Evolutionary conservation across 30 jellyfish, hydroid and myxozoan species (phyloP).

Genomic region (Aurelia sp.): DNA sequence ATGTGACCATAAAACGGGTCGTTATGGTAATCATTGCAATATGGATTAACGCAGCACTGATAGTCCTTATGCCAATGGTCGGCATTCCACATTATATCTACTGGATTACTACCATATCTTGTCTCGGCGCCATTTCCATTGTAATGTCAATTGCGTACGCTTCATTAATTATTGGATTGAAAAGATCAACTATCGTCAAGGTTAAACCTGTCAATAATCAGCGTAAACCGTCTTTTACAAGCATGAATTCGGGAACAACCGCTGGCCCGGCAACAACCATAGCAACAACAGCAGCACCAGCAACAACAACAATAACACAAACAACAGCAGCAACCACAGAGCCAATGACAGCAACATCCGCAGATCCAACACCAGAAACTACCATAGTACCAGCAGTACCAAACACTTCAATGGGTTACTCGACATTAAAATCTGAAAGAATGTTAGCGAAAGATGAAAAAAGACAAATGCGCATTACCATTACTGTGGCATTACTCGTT

Average conservation of each 20-base stretch:
- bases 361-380: neutral
- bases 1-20: constrained; percentile 57
- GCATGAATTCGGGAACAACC: neutral
- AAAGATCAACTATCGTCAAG: neutral
- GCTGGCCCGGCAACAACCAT: neutral
- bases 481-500: constrained; percentile 44
- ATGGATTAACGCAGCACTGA: constrained; percentile 36
- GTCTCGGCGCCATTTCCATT: constrained; percentile 19
- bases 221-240: neutral
- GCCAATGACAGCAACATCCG: no score
- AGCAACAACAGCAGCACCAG: neutral
- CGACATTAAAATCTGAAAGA: neutral
- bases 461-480: constrained; percentile 58
- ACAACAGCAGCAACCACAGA: no score
- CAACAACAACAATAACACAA: neutral
- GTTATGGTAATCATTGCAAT: constrained; percentile 11
- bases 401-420: no score
- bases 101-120: constrained; percentile 20
- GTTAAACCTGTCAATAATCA: neutral
- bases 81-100: constrained; percentile 35
- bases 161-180: constrained; percentile 26
- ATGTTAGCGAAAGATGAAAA: constrained; percentile 12
- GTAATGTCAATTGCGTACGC: constrained; percentile 42
- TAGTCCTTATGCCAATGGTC: constrained; percentile 39
- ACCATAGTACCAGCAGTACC: neutral